Evolutionary conservation across 2,797 vertebrate species (phyloP), one percentile per base, ranked within the genome.

Genomic region (Adelosebastes latens): DNA sequence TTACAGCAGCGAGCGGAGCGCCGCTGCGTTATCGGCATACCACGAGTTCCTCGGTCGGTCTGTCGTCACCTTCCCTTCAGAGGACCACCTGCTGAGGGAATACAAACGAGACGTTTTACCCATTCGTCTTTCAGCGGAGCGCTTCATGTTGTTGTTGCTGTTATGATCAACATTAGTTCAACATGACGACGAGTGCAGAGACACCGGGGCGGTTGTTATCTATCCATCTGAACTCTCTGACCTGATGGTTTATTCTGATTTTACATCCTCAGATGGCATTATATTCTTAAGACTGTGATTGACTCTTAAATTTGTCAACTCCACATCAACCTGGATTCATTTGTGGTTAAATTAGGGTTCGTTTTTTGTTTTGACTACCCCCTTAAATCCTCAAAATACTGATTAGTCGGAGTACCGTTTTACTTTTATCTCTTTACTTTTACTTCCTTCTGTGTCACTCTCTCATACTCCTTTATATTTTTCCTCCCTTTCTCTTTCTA

Each of bases 51-150:
- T 82, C 14, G 1, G 27, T 71, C 77, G 2, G 69, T 63, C 80
- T 82, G 79, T 88, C 86, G 68, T 53, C 79, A 62, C 56, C n/a
- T 62, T 55, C 68, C 65, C 84, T 12, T n/a, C 72, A 31, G 18
- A 20, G 66, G 81, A 81, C 83, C 89, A 84, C 89, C 90, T 90
- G 88, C 88, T 2, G 59, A 59, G 56, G 39, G 49, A 52, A 52
- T 46, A 52, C 49, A 52, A 52, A 52, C 20, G 20, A 52, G 20
- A 3, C 20, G 49, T 8, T 52, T 59, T 6, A 12, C 22, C 27
- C 72, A 16, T 39, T 79, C 29, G 1, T 75, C 84, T 68, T 36
- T 81, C 82, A 69, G 34, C 1, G 36, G 18, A 71, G 70, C 22
- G 3, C 18, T 20, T 69, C 11, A 1, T 58, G 75, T 42, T 70